A percentile compares a stretch with the other conserved stretches of the same genome.
Evolutionary conservation across 2,888 invertebrate species (phyloP).

Genomic region (Bedellia somnulentella): DNA sequence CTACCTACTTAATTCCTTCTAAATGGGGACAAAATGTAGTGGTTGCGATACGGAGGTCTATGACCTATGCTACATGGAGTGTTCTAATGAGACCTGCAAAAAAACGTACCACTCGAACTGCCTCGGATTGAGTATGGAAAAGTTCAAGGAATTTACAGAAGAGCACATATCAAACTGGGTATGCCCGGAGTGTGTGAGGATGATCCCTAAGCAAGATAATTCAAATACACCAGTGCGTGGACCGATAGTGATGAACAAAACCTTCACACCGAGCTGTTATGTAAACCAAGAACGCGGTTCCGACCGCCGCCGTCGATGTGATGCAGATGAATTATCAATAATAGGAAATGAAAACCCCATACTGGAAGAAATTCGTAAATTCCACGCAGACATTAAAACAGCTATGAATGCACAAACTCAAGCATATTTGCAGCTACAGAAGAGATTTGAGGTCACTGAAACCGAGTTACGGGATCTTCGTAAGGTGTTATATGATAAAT

Average conservation of each 20-base stretch:
- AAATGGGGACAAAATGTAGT: constrained; percentile 5
- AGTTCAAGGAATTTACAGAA: not conserved
- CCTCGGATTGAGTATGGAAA: not conserved
- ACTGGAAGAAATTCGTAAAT: too few species aligned
- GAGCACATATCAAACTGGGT: constrained; percentile 1
- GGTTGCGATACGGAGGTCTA: constrained; percentile 1
- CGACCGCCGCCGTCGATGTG: too few species aligned
- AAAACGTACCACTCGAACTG: constrained; percentile 2
- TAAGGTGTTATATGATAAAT: too few species aligned
- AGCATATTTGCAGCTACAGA: too few species aligned
- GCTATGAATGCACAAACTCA: too few species aligned
- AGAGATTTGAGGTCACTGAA: too few species aligned
- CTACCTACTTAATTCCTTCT: too few species aligned
- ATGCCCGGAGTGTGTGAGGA: not conserved
- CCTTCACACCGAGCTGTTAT: not conserved
- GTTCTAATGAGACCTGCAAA: not conserved
- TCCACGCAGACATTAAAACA: too few species aligned
- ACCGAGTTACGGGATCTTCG: too few species aligned
- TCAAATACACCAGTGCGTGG: constrained; percentile 1
- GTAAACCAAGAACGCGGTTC: not conserved
- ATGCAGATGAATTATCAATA: too few species aligned
- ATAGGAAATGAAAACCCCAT: too few species aligned
- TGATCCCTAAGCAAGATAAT: not conserved
- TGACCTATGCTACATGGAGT: constrained; percentile 1
- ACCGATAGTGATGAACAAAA: not conserved